A percentile compares a stretch with the other conserved stretches of the same genome.
Evolutionary conservation across 2,113 vertebrate genomes (phyloP).

Genomic region (Heterocephalus glaber): DNA sequence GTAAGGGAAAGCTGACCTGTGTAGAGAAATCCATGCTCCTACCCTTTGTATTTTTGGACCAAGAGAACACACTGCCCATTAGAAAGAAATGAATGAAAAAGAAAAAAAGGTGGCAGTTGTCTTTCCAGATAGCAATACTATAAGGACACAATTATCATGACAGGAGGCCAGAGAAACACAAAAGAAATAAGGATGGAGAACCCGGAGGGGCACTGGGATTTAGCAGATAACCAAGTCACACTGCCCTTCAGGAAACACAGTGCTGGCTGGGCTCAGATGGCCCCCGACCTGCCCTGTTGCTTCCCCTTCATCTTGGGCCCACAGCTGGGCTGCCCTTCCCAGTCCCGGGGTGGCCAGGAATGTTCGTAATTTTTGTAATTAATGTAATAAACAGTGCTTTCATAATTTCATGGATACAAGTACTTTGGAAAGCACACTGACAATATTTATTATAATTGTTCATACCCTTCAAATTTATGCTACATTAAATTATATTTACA

Average conservation of each 20-base stretch:
- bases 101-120: not conserved
- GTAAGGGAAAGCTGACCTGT: not conserved
- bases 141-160: not conserved
- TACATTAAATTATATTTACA: not conserved
- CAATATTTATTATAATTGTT: not conserved
- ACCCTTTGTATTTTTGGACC: not conserved
- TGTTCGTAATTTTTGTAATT: not conserved
- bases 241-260: not conserved
- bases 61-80: not conserved
- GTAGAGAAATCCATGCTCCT: not conserved
- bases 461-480: not conserved
- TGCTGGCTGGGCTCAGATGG: accelerated
- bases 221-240: not conserved
- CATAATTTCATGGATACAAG: not conserved
- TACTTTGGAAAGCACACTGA: not conserved
- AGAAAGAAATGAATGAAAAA: not conserved
- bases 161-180: not conserved
- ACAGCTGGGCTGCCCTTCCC: not conserved
- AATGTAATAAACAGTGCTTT: not conserved
- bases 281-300: not conserved
- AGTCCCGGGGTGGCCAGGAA: not conserved
- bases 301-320: not conserved
- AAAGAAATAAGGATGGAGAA: not conserved
- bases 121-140: not conserved
- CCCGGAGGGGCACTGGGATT: not conserved